These are phyloP conservation scores for Zhuqinia jingwanae DNA, from an alignment of 2,888 invertebrate genomes.

Conservation along the genomic window DNA sequence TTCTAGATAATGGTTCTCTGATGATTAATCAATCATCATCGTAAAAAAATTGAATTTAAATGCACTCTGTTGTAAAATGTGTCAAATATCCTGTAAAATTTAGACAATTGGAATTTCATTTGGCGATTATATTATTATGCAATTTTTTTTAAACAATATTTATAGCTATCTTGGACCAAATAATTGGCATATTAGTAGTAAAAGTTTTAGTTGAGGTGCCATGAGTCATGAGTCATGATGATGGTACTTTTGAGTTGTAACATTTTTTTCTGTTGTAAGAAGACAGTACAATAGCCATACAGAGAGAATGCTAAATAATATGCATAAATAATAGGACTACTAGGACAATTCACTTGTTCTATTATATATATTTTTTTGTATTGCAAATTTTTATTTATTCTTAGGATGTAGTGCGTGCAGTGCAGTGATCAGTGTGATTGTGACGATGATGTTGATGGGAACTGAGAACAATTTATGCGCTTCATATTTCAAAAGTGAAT, in stretches of 20 bases:
- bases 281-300: background rate
- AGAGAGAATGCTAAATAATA: no score
- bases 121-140: background rate
- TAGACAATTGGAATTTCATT: background rate
- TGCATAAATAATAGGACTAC: no score
- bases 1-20: background rate
- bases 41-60: slow-evolving; percentile 7
- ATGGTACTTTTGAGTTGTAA: no score
- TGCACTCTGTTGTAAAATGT: slow-evolving; percentile 13
- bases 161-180: background rate
- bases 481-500: no score
- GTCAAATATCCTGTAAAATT: background rate
- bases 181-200: no score
- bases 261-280: background rate
- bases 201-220: background rate
- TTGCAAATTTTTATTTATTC: background rate
- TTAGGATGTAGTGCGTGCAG: background rate
- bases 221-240: background rate
- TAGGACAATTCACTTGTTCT: no score
- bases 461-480: no score
- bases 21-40: slow-evolving; percentile 22
- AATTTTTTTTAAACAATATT: slow-evolving; percentile 6
- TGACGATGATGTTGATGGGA: no score
- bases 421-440: background rate
- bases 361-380: background rate